Evolutionary conservation across 2,113 vertebrate species (phyloP), one percentile per base, ranked within the genome.

Genomic region (Craseonycteris thonglongyai): DNA sequence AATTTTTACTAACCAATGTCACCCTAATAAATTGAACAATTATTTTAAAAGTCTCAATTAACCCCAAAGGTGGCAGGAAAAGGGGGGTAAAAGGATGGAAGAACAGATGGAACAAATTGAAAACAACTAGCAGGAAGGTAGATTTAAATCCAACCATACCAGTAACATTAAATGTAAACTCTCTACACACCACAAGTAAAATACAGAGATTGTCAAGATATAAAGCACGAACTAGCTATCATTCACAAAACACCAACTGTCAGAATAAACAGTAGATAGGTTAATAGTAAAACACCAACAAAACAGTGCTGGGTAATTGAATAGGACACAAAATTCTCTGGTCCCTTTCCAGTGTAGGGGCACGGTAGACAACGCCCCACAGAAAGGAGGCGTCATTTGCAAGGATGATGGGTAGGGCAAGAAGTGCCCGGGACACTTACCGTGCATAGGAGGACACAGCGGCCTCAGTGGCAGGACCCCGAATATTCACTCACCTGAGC

Each of bases 401-500:
- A 38, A 65, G 14, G 7, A 18, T 0, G 8, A 8, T 12, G 0
- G 2, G 98, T 35, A 99, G 98, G 0, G 98, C 98, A 0, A 98
- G 98, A 61, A 98, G 98, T 0, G 98, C n/a, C 3, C 0, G 98
- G 0, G 98, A 98, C 96, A 99, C 99, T 1, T 99, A 99, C 91
- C 98, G 98, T 18, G 99, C 98, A 96, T 99, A 99, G 71, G 98
- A 99, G 66, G 98, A 80, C 97, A 99, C 96, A 98, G 98, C 97
- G 19, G 97, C 98, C 7, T 99, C 98, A 4, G 99, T 71, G 99
- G 98, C 9, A 98, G 98, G 4, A 98, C 98, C 6, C 98, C 98
- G 97, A 98, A 98, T 72, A 96, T 98, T 18, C 97, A 98, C 18
- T 18, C 97, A 98, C 18, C 95, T 98, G 92, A 98, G 98, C 30